Conservation (phyloP, 2,113 vertebrate genomes). For the Propithecus coquereli region DNA sequence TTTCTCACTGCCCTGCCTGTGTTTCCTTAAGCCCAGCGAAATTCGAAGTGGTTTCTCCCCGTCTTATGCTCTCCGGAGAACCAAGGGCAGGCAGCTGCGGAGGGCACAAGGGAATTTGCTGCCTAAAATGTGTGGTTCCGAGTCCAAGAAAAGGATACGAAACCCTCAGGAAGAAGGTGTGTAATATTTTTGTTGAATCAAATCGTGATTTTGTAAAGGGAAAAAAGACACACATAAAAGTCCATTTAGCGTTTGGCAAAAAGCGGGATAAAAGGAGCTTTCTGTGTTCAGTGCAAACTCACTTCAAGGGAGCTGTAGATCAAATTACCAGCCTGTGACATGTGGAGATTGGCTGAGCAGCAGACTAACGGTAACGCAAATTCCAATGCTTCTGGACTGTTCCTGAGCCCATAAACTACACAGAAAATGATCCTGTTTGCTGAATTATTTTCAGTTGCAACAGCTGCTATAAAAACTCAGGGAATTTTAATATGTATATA, state of each 20-base stretch:
- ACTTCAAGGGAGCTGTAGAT: slow-evolving; percentile 80
- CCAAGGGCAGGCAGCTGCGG: not conserved
- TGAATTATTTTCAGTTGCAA: slow-evolving; percentile 82
- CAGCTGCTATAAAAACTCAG: slow-evolving; percentile 81
- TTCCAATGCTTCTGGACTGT: slow-evolving; percentile 77
- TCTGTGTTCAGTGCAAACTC: slow-evolving; percentile 73
- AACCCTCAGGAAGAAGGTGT: slow-evolving; percentile 58
- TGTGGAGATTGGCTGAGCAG: slow-evolving; percentile 76
- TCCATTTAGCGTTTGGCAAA: slow-evolving; percentile 76
- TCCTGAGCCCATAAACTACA: slow-evolving; percentile 80
- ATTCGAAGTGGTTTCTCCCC: not conserved
- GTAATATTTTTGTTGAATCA: slow-evolving; percentile 73
- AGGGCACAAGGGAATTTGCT: not conserved
- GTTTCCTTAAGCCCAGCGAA: slow-evolving; percentile 32
- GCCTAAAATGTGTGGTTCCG: not conserved
- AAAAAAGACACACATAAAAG: slow-evolving; percentile 76
- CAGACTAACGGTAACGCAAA: slow-evolving; percentile 77
- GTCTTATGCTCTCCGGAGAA: not conserved
- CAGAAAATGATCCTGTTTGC: slow-evolving; percentile 79
- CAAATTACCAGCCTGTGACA: slow-evolving; percentile 79
- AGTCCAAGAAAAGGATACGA: slow-evolving; percentile 53
- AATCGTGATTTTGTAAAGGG: slow-evolving; percentile 74
- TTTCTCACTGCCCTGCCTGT: not conserved
- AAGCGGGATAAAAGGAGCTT: slow-evolving; percentile 39
- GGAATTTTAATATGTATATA: slow-evolving; percentile 75